Conservation (phyloP, 2,113 vertebrate species). For the Mustela nigripes region DNA sequence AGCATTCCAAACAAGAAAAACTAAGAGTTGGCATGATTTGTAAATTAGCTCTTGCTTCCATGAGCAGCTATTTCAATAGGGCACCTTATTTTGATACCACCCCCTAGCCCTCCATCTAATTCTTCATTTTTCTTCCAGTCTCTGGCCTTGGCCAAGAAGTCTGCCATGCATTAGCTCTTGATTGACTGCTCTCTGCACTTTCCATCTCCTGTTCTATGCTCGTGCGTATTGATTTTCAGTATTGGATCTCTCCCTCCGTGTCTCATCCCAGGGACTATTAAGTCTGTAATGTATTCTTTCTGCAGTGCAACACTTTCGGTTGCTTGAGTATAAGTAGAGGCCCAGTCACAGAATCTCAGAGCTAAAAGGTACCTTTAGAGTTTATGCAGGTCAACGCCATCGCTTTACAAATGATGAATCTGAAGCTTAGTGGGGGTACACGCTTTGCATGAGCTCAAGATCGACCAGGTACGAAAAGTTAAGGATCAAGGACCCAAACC, state of each 20-base stretch:
- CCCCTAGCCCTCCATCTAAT: not conserved
- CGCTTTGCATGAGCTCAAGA: not conserved
- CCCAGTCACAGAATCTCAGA: conserved; percentile 35
- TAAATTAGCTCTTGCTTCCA: conserved; percentile 1
- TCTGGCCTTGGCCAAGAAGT: conserved; percentile 56
- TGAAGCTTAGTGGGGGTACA: not conserved
- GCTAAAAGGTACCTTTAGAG: conserved; percentile 27
- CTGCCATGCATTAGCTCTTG: conserved; percentile 57
- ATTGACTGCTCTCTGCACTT: conserved; percentile 51
- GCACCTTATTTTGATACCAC: not conserved
- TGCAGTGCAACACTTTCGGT: conserved; percentile 42
- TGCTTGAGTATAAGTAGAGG: conserved; percentile 24
- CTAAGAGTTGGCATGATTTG: not conserved
- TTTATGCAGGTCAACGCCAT: not conserved
- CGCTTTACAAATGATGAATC: conserved; percentile 38
- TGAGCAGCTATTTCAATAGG: conserved; percentile 13
- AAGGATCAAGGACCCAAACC: not conserved
- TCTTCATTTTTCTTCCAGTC: conserved; percentile 42
- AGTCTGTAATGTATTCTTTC: conserved; percentile 66
- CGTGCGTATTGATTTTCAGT: conserved; percentile 55
- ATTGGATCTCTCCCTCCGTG: conserved; percentile 50
- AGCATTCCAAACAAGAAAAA: conserved; percentile 55
- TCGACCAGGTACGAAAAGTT: not conserved
- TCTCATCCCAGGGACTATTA: conserved; percentile 35
- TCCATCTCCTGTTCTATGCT: conserved; percentile 29